phyloP scores from a whole-genome alignment of 2,797 vertebrate genomes.

The Microchirus variegatus region DNA sequence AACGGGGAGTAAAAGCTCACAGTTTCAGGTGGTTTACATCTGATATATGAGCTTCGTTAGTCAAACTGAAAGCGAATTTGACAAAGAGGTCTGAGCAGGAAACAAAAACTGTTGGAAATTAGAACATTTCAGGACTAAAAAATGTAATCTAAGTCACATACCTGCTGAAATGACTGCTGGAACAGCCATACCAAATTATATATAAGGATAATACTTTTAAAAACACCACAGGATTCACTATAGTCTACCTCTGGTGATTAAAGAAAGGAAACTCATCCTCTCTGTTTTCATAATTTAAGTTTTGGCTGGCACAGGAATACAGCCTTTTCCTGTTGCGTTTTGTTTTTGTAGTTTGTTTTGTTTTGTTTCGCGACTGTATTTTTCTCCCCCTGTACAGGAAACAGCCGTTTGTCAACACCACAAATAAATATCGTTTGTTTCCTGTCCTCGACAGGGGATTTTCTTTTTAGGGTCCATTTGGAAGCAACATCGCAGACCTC shows the following conservation, averaged over 20 bases:
- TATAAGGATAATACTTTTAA: too few species aligned
- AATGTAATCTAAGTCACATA: too few species aligned
- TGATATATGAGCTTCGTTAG: background rate
- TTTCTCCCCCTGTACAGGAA: constrained; percentile 67
- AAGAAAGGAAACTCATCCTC: constrained; percentile 36
- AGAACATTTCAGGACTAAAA: too few species aligned
- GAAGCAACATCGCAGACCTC: constrained; percentile 27
- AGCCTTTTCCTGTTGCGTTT: constrained; percentile 19
- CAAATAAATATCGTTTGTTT: constrained; percentile 74
- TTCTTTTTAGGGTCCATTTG: constrained; percentile 43
- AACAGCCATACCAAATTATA: too few species aligned
- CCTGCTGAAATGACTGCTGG: too few species aligned
- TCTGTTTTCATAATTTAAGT: constrained; percentile 33
- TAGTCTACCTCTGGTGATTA: constrained; percentile 29
- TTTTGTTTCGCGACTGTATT: constrained; percentile 22
- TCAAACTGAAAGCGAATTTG: background rate
- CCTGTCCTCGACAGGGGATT: constrained; percentile 43
- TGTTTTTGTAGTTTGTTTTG: background rate
- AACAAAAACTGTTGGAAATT: too few species aligned
- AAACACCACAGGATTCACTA: too few species aligned
- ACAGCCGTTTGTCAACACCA: constrained; percentile 59
- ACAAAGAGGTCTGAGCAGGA: background rate
- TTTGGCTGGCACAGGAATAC: constrained; percentile 30
- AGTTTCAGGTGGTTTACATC: constrained; percentile 2
- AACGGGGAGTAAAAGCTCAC: constrained; percentile 6